Percentiles rank a stretch among this genome's conserved stretches.
These are phyloP conservation scores for human (Homo sapiens) DNA, from an alignment of 2,113 vertebrate species.

Conservation along the genomic window DNA sequence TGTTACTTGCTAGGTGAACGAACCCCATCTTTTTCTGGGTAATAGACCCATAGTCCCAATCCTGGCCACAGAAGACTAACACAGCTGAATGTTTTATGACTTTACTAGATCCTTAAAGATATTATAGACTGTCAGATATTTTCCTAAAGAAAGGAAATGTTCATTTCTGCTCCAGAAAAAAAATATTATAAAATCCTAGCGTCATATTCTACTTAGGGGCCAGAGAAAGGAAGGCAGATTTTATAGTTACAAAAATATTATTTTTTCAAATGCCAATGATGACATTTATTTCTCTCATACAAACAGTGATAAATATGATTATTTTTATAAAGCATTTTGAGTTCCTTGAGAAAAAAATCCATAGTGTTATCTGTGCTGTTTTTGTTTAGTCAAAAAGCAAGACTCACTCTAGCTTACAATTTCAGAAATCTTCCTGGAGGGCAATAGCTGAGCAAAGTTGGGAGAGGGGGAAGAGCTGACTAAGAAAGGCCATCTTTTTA, in stretches of 20 bases:
- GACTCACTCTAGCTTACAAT: background rate
- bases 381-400: conserved; percentile 1
- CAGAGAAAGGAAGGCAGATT: background rate
- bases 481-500: background rate
- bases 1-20: too few species aligned
- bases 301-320: conserved; percentile 10
- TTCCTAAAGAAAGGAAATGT: background rate
- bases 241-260: background rate
- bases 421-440: background rate
- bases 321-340: background rate
- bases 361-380: conserved; percentile 50
- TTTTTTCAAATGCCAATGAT: background rate
- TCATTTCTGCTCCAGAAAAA: background rate
- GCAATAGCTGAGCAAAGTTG: background rate
- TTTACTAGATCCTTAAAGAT: background rate
- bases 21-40: too few species aligned
- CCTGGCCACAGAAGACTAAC: background rate
- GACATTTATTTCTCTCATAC: conserved; percentile 42
- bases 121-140: background rate
- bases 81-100: background rate
- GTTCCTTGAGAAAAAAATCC: conserved; percentile 53
- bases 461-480: background rate
- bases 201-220: background rate
- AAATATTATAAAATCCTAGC: background rate
- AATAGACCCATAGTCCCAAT: background rate